Evolutionary conservation across 2,888 invertebrate genomes (phyloP).

Genomic region (Spialia ferax): DNA sequence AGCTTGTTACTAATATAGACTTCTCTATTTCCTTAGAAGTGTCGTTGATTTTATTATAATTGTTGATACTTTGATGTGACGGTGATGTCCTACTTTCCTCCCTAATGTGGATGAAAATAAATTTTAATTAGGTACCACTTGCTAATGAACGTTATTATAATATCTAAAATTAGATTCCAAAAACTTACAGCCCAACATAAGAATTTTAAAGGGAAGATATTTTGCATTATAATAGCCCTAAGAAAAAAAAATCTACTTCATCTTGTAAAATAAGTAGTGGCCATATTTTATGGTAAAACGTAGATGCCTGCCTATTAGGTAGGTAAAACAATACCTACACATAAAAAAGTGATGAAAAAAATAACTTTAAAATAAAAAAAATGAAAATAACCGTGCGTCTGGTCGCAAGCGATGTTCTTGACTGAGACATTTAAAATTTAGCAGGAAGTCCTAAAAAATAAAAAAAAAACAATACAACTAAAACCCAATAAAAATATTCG

Average conservation of each 20-base stretch:
- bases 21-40: not conserved
- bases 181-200: no score
- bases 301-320: no score
- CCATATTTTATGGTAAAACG: no score
- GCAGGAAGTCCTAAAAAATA: constrained; percentile 41
- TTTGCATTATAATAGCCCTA: no score
- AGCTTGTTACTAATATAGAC: constrained; percentile 4
- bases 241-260: no score
- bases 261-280: not conserved
- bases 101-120: not conserved
- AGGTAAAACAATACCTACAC: not conserved
- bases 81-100: not conserved
- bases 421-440: not conserved
- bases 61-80: not conserved
- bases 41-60: not conserved
- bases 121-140: not conserved
- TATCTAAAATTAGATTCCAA: no score
- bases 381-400: constrained; percentile 17
- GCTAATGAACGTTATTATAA: no score
- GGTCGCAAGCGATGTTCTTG: not conserved
- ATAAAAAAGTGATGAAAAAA: not conserved
- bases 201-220: no score
- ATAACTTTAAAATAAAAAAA: not conserved
- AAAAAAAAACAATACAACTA: constrained; percentile 43
- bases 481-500: not conserved